These are phyloP conservation scores for Todus mexicanus DNA, from an alignment of 2,797 vertebrate genomes.

Conservation along the genomic window DNA sequence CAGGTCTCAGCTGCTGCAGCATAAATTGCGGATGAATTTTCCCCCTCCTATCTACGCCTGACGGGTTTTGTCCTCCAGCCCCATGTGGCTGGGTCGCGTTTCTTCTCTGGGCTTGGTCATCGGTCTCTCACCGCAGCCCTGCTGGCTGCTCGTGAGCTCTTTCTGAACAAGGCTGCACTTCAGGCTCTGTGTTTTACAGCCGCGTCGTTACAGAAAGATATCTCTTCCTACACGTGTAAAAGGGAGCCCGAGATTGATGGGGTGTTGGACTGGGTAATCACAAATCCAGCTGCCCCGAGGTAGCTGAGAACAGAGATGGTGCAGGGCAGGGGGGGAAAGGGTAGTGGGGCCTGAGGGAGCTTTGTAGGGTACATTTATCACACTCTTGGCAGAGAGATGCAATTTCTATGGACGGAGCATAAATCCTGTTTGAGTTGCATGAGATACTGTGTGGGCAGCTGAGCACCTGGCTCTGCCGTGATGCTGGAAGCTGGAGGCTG, in stretches of 20 bases:
- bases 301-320: slow-evolving; percentile 17
- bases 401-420: slow-evolving; percentile 18
- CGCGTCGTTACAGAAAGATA: background rate
- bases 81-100: slow-evolving; percentile 21
- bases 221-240: slow-evolving; percentile 3
- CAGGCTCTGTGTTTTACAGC: slow-evolving; percentile 31
- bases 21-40: slow-evolving; percentile 26
- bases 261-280: slow-evolving; percentile 22
- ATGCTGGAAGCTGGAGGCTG: background rate
- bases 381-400: background rate
- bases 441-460: background rate
- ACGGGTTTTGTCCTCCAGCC: slow-evolving; percentile 26
- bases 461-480: background rate
- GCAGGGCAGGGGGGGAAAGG: background rate
- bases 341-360: slow-evolving; percentile 19
- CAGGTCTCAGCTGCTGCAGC: slow-evolving; percentile 20
- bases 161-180: background rate
- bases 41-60: background rate
- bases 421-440: slow-evolving; percentile 11
- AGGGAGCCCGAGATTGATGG: slow-evolving; percentile 51
- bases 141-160: background rate
- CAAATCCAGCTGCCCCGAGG: slow-evolving; percentile 59
- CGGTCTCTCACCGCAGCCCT: background rate
- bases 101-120: background rate
- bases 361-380: slow-evolving; percentile 9